Percentiles rank a stretch among this genome's conserved stretches.
Conservation (phyloP, 2,113 vertebrate species). For the Eulacestoma nigropectus region DNA sequence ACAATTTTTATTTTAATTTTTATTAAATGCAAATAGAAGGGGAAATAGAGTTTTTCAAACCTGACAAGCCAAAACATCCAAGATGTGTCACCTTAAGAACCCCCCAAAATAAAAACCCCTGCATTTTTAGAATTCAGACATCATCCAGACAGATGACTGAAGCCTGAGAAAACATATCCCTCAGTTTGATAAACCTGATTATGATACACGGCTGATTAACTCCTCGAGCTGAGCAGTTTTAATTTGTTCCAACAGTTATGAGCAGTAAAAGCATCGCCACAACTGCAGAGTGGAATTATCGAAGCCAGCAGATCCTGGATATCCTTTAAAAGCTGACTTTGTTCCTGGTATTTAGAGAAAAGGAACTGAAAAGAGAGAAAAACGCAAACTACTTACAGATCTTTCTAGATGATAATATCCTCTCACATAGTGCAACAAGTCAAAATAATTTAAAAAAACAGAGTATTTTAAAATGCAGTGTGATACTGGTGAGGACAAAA, state of each 20-base stretch:
- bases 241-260: conserved; percentile 49
- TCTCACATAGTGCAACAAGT: background rate
- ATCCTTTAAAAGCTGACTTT: background rate
- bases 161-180: background rate
- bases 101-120: background rate
- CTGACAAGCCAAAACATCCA: background rate
- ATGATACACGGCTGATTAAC: background rate
- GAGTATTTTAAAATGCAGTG: background rate
- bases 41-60: background rate
- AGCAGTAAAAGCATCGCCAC: conserved; percentile 22
- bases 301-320: conserved; percentile 14
- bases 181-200: background rate
- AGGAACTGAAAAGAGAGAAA: background rate
- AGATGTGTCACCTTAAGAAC: background rate
- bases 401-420: background rate
- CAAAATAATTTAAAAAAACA: background rate
- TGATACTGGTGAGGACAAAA: background rate
- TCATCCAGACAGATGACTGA: background rate
- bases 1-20: background rate
- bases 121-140: background rate
- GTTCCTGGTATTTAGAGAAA: background rate
- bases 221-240: conserved; percentile 53
- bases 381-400: background rate
- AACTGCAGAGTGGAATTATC: conserved; percentile 7
- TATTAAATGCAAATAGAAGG: background rate